Conservation (phyloP, 1,140 invertebrate genomes). For the Tribolium castaneum region DNA sequence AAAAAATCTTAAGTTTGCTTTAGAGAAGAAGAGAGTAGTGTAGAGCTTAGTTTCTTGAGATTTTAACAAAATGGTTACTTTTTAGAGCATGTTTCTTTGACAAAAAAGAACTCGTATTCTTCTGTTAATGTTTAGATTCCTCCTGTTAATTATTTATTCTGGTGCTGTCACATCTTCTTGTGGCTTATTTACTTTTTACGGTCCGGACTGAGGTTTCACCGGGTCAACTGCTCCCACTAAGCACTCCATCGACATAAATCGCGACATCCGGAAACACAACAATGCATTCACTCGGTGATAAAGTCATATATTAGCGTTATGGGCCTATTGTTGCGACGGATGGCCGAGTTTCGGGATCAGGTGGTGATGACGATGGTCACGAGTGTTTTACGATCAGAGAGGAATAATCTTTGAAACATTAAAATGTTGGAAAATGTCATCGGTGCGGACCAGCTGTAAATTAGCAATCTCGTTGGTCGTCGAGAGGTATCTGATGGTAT, state of each 20-base stretch:
- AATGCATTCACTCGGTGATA: constrained; percentile 29
- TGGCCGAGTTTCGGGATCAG: neutral
- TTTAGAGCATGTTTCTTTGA: no score
- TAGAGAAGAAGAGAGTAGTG: no score
- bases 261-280: constrained; percentile 28
- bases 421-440: neutral
- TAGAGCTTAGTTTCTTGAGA: no score
- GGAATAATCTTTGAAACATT: neutral
- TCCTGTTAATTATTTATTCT: no score
- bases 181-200: neutral
- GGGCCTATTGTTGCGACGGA: constrained; percentile 4
- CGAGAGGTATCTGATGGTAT: neutral
- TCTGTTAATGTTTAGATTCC: no score
- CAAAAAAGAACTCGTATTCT: no score
- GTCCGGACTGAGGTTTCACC: neutral
- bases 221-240: neutral
- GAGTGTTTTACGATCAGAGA: neutral
- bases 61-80: no score
- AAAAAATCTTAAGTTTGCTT: no score
- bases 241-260: constrained; percentile 26
- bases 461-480: neutral
- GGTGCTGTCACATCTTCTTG: no score
- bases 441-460: neutral
- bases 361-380: neutral
- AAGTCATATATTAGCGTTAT: constrained; percentile 29